phyloP scores from a whole-genome alignment of 2,113 vertebrate species.

The Herpetotheres cachinnans region DNA sequence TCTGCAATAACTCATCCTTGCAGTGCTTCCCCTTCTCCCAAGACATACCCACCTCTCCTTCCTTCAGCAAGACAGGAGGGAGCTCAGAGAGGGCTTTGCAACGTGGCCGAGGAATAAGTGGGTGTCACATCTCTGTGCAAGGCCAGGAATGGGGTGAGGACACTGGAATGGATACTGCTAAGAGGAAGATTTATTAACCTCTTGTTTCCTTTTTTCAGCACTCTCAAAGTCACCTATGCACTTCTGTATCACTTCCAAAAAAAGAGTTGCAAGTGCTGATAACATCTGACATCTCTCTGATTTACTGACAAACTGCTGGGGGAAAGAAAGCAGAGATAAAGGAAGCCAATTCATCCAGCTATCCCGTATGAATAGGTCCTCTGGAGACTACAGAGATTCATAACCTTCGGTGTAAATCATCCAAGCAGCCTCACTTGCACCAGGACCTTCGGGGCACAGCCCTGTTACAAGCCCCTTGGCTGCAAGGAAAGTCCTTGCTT shows the following conservation, averaged over 20 bases:
- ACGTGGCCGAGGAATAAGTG: background rate
- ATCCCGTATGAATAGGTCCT: fast-evolving
- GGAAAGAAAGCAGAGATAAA: background rate
- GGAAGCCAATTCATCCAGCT: background rate
- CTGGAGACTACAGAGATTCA: background rate
- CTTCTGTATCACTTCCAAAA: background rate
- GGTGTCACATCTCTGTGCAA: background rate
- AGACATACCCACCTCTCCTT: background rate
- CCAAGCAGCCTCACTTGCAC: background rate
- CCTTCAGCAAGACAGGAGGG: background rate
- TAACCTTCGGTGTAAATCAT: background rate
- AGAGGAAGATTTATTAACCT: constrained; percentile 1
- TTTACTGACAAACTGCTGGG: background rate
- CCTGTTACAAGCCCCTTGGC: background rate
- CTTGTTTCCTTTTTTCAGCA: background rate
- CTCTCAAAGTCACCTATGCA: background rate
- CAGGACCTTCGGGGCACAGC: background rate
- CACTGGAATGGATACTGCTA: background rate
- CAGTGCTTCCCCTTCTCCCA: background rate
- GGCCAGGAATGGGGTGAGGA: background rate
- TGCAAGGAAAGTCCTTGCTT: background rate
- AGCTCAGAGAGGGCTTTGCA: background rate
- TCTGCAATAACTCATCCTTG: background rate
- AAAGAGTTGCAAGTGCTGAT: background rate
- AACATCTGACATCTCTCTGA: background rate